Evolutionary conservation across 2,888 invertebrate species (phyloP).

Genomic region (Phasia obesa): DNA sequence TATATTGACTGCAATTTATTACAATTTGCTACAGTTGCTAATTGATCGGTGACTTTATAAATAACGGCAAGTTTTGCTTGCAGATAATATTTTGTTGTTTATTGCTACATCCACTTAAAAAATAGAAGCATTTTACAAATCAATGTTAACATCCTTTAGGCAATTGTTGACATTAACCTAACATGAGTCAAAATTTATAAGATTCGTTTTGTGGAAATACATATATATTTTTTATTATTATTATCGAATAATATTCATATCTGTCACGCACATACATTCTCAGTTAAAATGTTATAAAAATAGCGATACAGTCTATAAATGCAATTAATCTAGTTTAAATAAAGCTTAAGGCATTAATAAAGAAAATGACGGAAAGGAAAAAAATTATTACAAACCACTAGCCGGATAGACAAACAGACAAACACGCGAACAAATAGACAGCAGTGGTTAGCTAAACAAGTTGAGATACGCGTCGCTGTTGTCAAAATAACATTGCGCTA

Average conservation of each 20-base stretch:
- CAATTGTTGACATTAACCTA: conserved; percentile 72
- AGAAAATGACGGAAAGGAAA: conserved; percentile 67
- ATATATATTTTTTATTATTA: background rate
- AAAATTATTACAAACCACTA: conserved; percentile 40
- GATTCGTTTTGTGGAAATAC: conserved; percentile 49
- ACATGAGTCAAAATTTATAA: conserved; percentile 65
- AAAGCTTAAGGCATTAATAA: conserved; percentile 68
- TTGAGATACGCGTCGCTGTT: conserved; percentile 61
- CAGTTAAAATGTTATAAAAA: background rate
- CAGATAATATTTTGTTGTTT: conserved; percentile 9
- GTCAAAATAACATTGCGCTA: conserved; percentile 58
- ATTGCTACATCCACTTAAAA: conserved; percentile 6
- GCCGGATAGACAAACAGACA: conserved; percentile 10
- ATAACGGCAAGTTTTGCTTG: background rate
- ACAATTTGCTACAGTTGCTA: conserved; percentile 12
- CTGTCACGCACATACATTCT: conserved; percentile 35
- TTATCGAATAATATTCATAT: conserved; percentile 8
- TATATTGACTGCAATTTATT: conserved; percentile 3
- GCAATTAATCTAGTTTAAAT: conserved; percentile 71
- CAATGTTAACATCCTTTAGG: conserved; percentile 70
- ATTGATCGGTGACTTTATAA: conserved; percentile 16
- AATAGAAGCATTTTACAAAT: conserved; percentile 55
- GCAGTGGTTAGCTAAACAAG: conserved; percentile 49
- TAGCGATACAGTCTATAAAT: conserved; percentile 46
- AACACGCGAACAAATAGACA: conserved; percentile 41